These are phyloP conservation scores for Galemys pyrenaicus DNA, from an alignment of 2,113 vertebrate species.

Conservation along the genomic window DNA sequence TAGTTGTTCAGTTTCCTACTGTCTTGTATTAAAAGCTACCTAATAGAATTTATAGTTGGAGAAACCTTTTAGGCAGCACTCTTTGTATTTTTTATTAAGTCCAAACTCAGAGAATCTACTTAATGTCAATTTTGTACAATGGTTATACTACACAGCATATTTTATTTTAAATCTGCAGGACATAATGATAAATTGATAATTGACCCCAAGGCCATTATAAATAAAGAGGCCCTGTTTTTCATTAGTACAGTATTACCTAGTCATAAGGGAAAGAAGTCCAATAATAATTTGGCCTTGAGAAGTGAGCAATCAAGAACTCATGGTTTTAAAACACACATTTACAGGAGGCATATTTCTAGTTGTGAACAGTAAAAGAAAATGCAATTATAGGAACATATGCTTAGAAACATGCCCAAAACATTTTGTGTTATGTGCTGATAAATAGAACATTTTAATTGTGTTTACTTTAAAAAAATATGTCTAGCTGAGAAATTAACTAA, in stretches of 20 bases:
- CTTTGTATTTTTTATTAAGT: constrained; percentile 91
- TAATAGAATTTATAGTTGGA: constrained; percentile 89
- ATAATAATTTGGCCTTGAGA: constrained; percentile 80
- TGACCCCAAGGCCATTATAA: constrained; percentile 91
- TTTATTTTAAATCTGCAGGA: constrained; percentile 88
- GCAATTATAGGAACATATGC: constrained; percentile 65
- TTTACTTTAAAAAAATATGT: neutral
- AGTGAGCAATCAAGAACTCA: constrained; percentile 82
- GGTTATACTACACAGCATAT: constrained; percentile 85
- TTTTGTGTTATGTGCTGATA: constrained; percentile 7
- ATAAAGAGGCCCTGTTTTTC: constrained; percentile 91
- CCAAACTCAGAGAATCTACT: constrained; percentile 89
- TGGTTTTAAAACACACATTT: constrained; percentile 79
- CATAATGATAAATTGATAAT: constrained; percentile 93
- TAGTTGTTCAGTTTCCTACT: constrained; percentile 84
- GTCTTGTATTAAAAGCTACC: constrained; percentile 85
- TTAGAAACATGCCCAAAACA: constrained; percentile 60
- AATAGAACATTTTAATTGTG: constrained; percentile 17
- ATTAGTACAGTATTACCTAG: constrained; percentile 87
- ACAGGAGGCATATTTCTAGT: constrained; percentile 72
- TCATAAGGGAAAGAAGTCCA: constrained; percentile 77
- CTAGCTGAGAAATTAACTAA: neutral
- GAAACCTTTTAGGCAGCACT: constrained; percentile 87
- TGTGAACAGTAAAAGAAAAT: constrained; percentile 78
- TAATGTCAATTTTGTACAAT: constrained; percentile 89